Evolutionary conservation across 2,113 vertebrate species (phyloP), one percentile per base, ranked within the genome.

Genomic region (Siphamia tubifer): DNA sequence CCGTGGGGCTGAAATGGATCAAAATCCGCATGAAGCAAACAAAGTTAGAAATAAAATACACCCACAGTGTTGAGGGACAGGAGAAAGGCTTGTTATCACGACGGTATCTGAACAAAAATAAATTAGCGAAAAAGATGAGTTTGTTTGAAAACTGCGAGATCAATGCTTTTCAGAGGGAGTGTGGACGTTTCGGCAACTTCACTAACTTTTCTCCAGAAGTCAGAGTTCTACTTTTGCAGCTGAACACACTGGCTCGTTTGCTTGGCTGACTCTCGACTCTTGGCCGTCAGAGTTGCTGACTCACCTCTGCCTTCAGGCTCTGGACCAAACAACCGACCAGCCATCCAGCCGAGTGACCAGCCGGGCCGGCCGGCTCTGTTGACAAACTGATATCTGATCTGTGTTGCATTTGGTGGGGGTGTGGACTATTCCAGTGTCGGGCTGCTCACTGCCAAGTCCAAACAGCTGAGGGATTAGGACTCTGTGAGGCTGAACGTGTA

Each of bases 361-460:
- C 55, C 34, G 9, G 9, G 38, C 63, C 39, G 1, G 38, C 56
- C 68, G 40, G 68, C 71, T 51, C 68, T 71, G 77, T 85, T 79
- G 77, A 84, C 82, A 86, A 85, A 85, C 56, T 83, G 77, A 85
- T 81, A 87, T 84, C 74, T 77, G 85, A 90, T 85, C 77, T 62
- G 53, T 38, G 35, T 67, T 44, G 61, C 73, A 75, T 70, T 54
- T 82, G 81, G 69, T 13, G 36, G 51, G 61, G 56, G 67, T 24
- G 57, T 44, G 40, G 62, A 48, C 74, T 77, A 64, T 80, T 84
- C 83, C 77, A 65, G 77, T 45, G 70, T 73, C 67, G 3, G 43
- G 57, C 60, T 49, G 45, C 60, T 72, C 69, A 13, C 82, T 63
- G 75, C 78, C 79, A 77, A 42, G 49, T 66, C 64, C 58, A 23